Conservation (phyloP, 2,888 invertebrate genomes). For the Embidobia sp. region DNA sequence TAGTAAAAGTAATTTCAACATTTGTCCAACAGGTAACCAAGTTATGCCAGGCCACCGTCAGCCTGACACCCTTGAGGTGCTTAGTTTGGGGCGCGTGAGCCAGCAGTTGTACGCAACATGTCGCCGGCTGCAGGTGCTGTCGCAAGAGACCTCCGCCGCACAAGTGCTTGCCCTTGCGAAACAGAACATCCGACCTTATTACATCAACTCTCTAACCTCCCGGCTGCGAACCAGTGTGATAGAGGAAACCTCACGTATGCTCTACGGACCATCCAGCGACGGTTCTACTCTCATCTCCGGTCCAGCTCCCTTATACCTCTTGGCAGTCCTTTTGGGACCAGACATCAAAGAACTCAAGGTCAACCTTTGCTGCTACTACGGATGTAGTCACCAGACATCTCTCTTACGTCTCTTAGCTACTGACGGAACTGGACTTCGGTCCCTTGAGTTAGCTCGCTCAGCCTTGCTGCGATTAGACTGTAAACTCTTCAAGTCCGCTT, state of each 20-base stretch:
- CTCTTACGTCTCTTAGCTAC: slow-evolving; percentile 78
- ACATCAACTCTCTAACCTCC: slow-evolving; percentile 79
- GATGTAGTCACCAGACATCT: slow-evolving; percentile 81
- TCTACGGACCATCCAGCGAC: slow-evolving; percentile 78
- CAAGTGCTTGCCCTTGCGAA: slow-evolving; percentile 78
- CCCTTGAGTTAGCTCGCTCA: slow-evolving; percentile 79
- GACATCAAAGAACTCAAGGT: slow-evolving; percentile 79
- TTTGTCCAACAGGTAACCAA: slow-evolving; percentile 71
- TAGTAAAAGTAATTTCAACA: too few relatives aligned
- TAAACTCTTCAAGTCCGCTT: slow-evolving; percentile 77
- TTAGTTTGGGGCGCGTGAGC: slow-evolving; percentile 80
- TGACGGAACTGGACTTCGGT: slow-evolving; percentile 79
- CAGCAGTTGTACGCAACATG: slow-evolving; percentile 79
- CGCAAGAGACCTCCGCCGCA: slow-evolving; percentile 78
- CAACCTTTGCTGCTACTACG: slow-evolving; percentile 82
- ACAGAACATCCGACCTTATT: slow-evolving; percentile 78
- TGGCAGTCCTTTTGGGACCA: slow-evolving; percentile 79
- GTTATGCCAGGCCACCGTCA: slow-evolving; percentile 80
- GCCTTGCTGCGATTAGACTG: slow-evolving; percentile 80
- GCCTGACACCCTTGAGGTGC: slow-evolving; percentile 78
- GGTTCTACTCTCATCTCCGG: slow-evolving; percentile 78
- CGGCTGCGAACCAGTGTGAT: slow-evolving; percentile 78
- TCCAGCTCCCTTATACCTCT: slow-evolving; percentile 79
- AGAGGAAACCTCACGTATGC: slow-evolving; percentile 77
- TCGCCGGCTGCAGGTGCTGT: slow-evolving; percentile 79